These are phyloP conservation scores for Drosophila asahinai DNA, from an alignment of 1,140 invertebrate genomes.

Conservation along the genomic window DNA sequence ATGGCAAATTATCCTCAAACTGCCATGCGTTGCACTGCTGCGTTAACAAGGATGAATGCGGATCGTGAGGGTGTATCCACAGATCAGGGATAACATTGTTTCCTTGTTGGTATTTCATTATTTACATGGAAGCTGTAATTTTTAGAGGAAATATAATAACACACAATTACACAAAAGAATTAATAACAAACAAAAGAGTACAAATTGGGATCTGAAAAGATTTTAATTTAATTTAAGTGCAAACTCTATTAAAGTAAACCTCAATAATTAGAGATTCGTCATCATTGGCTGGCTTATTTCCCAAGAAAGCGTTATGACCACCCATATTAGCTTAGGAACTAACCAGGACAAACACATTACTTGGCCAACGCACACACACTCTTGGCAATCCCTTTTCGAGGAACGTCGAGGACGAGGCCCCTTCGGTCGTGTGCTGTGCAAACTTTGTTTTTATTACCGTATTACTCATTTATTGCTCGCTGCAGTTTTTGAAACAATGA, in stretches of 20 bases:
- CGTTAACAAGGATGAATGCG: constrained; percentile 8
- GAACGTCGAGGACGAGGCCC: constrained; percentile 8
- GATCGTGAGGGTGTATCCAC: not conserved
- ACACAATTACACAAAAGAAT: no score
- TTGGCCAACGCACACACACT: constrained; percentile 12
- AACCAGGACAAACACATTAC: constrained; percentile 46
- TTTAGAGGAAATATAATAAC: not conserved
- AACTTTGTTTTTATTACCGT: constrained; percentile 65
- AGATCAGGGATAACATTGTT: constrained; percentile 11
- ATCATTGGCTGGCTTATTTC: not conserved
- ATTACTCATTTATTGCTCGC: constrained; percentile 69
- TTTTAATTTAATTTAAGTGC: not conserved
- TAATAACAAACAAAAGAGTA: no score
- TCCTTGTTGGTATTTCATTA: not conserved
- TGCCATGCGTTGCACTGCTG: constrained; percentile 24
- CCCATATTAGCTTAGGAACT: constrained; percentile 7
- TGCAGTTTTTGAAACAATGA: constrained; percentile 74
- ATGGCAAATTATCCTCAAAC: constrained; percentile 60
- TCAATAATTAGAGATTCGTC: not conserved
- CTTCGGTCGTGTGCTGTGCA: constrained; percentile 37
- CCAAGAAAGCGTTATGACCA: not conserved
- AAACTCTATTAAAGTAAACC: not conserved
- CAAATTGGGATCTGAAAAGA: no score
- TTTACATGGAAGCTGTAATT: not conserved
- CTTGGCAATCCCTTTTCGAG: constrained; percentile 12